These are phyloP conservation scores for Drosophila tristis DNA, from an alignment of 1,140 invertebrate genomes.

Conservation along the genomic window DNA sequence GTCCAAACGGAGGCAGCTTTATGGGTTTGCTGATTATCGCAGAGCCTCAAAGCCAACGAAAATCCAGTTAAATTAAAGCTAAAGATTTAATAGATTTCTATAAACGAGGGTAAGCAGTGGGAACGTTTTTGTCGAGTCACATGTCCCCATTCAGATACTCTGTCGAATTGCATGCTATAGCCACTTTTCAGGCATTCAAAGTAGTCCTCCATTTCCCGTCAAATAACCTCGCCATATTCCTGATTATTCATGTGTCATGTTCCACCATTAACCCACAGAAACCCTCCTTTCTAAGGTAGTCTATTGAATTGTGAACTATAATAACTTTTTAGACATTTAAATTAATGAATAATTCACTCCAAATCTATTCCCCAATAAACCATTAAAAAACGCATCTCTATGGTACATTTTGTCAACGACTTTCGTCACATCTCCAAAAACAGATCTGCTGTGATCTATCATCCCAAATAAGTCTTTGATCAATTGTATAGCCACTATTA, in stretches of 20 bases:
- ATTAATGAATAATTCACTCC: background rate
- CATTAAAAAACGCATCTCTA: background rate
- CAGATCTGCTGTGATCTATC: background rate
- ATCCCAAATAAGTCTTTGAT: constrained; percentile 13
- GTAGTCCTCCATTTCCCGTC: too few relatives aligned
- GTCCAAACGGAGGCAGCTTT: constrained; percentile 24
- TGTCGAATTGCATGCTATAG: too few relatives aligned
- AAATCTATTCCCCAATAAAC: constrained; percentile 14
- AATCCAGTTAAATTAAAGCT: background rate
- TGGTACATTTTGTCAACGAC: background rate
- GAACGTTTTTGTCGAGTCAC: too few relatives aligned
- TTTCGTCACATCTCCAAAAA: constrained; percentile 23
- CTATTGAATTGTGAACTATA: too few relatives aligned
- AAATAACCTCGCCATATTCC: too few relatives aligned
- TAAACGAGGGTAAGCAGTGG: too few relatives aligned
- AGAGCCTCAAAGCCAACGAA: constrained; percentile 24
- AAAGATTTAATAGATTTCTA: too few relatives aligned
- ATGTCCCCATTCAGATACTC: too few relatives aligned
- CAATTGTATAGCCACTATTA: constrained; percentile 20
- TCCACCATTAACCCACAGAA: too few relatives aligned
- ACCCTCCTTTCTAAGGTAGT: too few relatives aligned
- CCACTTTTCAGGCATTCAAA: too few relatives aligned
- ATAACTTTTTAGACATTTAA: background rate
- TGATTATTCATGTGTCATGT: too few relatives aligned
- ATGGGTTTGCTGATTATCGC: constrained; percentile 26